Base-by-base conservation (phyloP, 2,113 vertebrate species). In the Nibea coibor region DNA sequence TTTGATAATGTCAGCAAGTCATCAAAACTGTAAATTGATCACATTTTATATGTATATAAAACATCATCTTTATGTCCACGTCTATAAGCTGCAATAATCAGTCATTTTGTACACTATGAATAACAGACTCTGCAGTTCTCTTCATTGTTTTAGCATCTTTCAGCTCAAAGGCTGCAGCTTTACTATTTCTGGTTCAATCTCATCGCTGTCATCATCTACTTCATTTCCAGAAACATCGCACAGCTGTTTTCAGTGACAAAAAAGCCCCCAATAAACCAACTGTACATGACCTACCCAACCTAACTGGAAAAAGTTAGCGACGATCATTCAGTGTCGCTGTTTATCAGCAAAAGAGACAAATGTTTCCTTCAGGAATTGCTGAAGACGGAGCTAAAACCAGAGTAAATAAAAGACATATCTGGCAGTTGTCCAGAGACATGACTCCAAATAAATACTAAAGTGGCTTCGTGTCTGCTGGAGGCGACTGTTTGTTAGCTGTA, bases 171-270 rank as follows among this genome's bases (percentile, higher is more conserved):
- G 50, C 24, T 26, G 8, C 1, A 24, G 45, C 24, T 77, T 50
- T 26, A 1, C 35, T 57, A 4, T 45, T 15, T 45, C 35, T 12
- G 43, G 43, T 45, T 14, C 43, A 45, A 4, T 45, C 43, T 45
- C 43, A 14, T 12, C 4, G 43, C 43, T 45, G 10, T 45, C 43
- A 45, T 14, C 26, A 8, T 45, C 22, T 7, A 22, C 20, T 4
- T 35, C 6, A 56, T 58, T 64, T 77, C 35, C 31, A 58, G 67
- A 31, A n/a, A 57, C 74, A 45, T 14, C 51, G 10, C 17, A 50
- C 7, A 22, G 26, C 59, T 26, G 2, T 57, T 31, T 26, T 47
- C 22, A 24, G 9, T 4, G 26, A 14, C 42, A 54, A 39, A 45
- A 39, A 14, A 7, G 10, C 10, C 12, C 12, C 43, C 12, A 10